phyloP scores from a whole-genome alignment of 2,797 vertebrate genomes.

The Crenichthys baileyi region DNA sequence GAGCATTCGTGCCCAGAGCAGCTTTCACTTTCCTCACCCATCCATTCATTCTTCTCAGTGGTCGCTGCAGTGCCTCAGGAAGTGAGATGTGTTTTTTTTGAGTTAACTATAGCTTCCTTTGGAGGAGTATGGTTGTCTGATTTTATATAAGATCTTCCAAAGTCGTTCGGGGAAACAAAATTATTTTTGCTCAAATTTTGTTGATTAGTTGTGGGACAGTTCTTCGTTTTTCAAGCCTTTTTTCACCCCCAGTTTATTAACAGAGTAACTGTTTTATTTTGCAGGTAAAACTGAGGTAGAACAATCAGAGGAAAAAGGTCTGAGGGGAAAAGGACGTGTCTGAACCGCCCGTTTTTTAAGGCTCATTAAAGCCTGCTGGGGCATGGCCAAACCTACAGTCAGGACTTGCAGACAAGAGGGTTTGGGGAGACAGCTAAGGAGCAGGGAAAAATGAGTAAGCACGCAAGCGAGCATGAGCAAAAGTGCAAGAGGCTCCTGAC shows the following conservation, averaged over 20 bases:
- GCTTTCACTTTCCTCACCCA: slow-evolving; percentile 43
- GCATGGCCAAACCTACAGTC: slow-evolving; percentile 55
- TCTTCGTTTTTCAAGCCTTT: slow-evolving; percentile 32
- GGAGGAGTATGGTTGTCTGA: slow-evolving; percentile 2
- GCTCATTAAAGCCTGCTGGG: slow-evolving; percentile 69
- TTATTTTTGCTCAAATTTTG: slow-evolving; percentile 24
- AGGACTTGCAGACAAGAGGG: slow-evolving; percentile 36
- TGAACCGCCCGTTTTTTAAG: slow-evolving; percentile 67
- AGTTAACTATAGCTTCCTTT: neutral
- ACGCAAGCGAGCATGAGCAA: slow-evolving; percentile 43
- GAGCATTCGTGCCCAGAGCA: slow-evolving; percentile 46
- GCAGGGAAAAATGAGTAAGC: slow-evolving; percentile 41
- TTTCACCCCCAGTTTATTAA: slow-evolving; percentile 46
- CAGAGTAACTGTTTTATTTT: slow-evolving; percentile 2
- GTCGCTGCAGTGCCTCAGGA: slow-evolving; percentile 27
- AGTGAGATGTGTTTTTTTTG: slow-evolving; percentile 49
- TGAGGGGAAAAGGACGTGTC: slow-evolving; percentile 43
- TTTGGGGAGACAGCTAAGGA: slow-evolving; percentile 31
- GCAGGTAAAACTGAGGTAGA: slow-evolving; percentile 15
- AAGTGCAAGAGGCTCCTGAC: slow-evolving; percentile 46
- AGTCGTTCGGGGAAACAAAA: slow-evolving; percentile 11
- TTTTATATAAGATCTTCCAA: slow-evolving; percentile 1
- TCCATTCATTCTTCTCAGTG: slow-evolving; percentile 44
- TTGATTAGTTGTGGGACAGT: slow-evolving; percentile 45
- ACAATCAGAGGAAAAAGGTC: slow-evolving; percentile 14